Evolutionary conservation across 2,888 invertebrate genomes (phyloP).

Genomic region (Steinernema hermaphroditum): DNA sequence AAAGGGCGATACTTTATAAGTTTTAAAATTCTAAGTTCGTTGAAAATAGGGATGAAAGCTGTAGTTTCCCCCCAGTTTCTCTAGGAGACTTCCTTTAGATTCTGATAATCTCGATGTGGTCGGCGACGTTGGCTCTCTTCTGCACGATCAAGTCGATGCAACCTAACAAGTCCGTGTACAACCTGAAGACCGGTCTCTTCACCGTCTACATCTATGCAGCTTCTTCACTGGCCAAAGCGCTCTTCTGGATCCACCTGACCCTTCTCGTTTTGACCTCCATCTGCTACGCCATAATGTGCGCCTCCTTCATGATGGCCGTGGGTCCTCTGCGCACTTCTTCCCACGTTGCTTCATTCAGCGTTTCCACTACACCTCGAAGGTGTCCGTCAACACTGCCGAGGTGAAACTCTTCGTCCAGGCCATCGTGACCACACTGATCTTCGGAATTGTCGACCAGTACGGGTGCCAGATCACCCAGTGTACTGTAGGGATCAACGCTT

Average conservation of each 20-base stretch:
- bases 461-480: background rate
- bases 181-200: background rate
- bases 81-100: background rate
- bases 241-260: background rate
- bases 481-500: background rate
- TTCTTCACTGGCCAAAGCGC: background rate
- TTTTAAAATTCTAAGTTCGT: too few relatives aligned
- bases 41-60: background rate
- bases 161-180: background rate
- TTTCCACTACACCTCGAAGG: background rate
- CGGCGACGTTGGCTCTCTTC: background rate
- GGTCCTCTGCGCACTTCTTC: background rate
- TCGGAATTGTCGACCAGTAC: background rate
- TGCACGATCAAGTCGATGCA: background rate
- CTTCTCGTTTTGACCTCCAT: background rate
- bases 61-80: background rate
- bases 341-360: too few relatives aligned
- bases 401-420: background rate
- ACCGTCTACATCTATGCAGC: background rate
- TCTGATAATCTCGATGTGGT: background rate
- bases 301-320: conserved; percentile 1
- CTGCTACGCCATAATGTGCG: background rate
- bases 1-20: background rate
- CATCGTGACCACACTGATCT: background rate
- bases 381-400: background rate